Evolutionary conservation across 2,888 invertebrate genomes (phyloP), one percentile per base, ranked within the genome.

Genomic region (Nomada hirtipes): DNA sequence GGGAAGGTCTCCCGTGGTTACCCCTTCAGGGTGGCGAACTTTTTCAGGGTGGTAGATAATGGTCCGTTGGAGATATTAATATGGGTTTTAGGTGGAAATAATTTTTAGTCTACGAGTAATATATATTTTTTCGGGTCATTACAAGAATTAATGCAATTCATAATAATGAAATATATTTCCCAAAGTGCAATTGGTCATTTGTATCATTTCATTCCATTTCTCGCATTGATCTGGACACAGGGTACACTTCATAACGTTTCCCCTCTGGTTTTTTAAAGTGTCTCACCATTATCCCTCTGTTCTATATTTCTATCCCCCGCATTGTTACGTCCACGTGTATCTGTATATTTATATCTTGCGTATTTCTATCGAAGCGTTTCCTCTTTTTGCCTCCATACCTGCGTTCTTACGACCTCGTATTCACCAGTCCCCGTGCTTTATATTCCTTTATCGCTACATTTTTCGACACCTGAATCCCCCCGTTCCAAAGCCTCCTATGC

Each of bases 271-370:
- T 64, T 47, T 64, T 13, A 15, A 18, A n/a, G 36, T 9, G 1
- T 13, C 23, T 29, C 20, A 23, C 36, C 20, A 20, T 52, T 36
- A n/a, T 36, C 4, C 15, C 36, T 20, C 20, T 20, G 67, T 20
- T 67, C 67, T 67, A 67, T 67, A 67, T 67, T 67, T 67, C 53
- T 52, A n/a, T 15, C 20, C 65, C 20, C 15, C 10, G 67, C 29
- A 67, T 67, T 67, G 67, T 67, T 20, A 7, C 7, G 65, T 65
- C 18, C 65, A 15, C 4, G 26, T n/a, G 52, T 26, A 26, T 52
- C 29, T 50, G n/a, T 50, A 52, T 65, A 20, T 4, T 53, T n/a
- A 10, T 36, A 53, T 53, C 67, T 36, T 53, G n/a, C 4, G 13
- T 7, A 7, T 36, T 20, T 10, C 36, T 20, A 36, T 61, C 36